phyloP scores from a whole-genome alignment of 2,888 invertebrate genomes.

The Cataglyphis altisquamis region DNA sequence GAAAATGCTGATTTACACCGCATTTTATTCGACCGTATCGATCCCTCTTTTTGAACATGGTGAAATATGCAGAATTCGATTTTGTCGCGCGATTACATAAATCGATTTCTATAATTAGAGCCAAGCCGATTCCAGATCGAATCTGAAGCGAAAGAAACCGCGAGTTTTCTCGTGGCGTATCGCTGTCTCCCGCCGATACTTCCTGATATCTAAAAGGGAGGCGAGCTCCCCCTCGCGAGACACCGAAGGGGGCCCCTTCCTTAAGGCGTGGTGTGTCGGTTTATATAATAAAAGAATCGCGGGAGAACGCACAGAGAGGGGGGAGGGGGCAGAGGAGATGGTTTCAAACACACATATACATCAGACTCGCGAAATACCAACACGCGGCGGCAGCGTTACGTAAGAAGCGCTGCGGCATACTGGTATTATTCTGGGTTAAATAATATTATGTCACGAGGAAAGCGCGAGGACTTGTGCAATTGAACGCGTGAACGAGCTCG shows the following conservation, averaged over 20 bases:
- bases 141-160: constrained; percentile 37
- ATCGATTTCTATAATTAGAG: constrained; percentile 47
- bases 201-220: constrained; percentile 61
- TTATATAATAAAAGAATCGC: constrained; percentile 79
- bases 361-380: constrained; percentile 80
- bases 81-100: constrained; percentile 22
- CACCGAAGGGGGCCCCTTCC: constrained; percentile 56
- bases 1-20: neutral
- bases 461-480: constrained; percentile 80
- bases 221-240: constrained; percentile 18
- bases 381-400: constrained; percentile 76
- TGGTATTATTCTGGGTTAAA: constrained; percentile 84
- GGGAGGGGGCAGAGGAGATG: constrained; percentile 11
- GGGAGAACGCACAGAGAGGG: constrained; percentile 26
- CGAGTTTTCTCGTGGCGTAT: constrained; percentile 52
- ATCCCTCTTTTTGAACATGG: neutral
- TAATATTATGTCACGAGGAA: constrained; percentile 85
- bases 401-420: constrained; percentile 70
- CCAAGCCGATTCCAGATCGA: constrained; percentile 24
- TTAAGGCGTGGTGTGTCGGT: constrained; percentile 62
- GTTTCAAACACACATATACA: constrained; percentile 64
- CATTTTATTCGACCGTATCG: neutral
- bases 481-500: constrained; percentile 64
- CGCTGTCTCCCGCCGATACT: constrained; percentile 49
- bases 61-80: constrained; percentile 27